Conservation (phyloP, 2,113 vertebrate genomes). For the Myanophis thanlyinensis region DNA sequence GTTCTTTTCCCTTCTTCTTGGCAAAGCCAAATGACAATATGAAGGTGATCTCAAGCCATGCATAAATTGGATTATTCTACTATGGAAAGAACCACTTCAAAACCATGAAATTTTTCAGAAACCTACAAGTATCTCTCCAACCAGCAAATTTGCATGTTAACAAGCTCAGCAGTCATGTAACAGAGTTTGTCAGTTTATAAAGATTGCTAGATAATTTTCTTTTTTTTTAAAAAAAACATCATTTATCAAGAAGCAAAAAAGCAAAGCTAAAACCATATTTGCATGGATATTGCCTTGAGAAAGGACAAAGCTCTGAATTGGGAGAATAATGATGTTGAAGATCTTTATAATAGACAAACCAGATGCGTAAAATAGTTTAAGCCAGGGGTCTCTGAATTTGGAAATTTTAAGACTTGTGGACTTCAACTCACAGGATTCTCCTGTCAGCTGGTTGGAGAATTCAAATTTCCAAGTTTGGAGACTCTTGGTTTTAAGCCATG, state of each 20-base stretch:
- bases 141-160: background rate
- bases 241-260: background rate
- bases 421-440: background rate
- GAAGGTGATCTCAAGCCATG: background rate
- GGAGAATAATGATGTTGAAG: background rate
- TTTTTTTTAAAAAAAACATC: background rate
- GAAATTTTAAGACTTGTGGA: background rate
- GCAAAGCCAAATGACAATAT: background rate
- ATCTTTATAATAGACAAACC: background rate
- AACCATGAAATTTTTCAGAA: background rate
- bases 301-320: background rate
- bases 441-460: background rate
- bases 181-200: background rate
- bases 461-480: background rate
- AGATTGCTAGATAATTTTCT: background rate
- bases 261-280: background rate
- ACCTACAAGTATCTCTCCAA: background rate
- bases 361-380: background rate
- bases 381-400: background rate
- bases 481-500: background rate
- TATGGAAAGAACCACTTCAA: background rate
- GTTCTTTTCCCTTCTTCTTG: background rate
- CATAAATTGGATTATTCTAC: background rate
- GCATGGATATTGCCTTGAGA: background rate
- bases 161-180: background rate